phyloP scores from a whole-genome alignment of 2,113 vertebrate genomes.

The Hyla sarda region DNA sequence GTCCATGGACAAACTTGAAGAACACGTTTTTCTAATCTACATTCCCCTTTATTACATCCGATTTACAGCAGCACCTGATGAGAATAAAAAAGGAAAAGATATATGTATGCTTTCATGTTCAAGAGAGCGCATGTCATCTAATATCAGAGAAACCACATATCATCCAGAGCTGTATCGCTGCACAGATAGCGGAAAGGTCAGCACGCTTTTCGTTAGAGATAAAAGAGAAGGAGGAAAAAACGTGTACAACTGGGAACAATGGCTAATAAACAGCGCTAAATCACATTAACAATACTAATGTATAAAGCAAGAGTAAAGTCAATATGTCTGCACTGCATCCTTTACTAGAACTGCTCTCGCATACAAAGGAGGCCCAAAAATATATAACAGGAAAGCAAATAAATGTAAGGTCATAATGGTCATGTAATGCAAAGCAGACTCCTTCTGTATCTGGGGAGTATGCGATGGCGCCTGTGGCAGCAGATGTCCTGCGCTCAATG shows the following conservation, averaged over 20 bases:
- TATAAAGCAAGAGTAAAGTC: not conserved
- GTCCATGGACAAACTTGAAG: too few species aligned
- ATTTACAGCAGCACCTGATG: too few species aligned
- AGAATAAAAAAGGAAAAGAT: too few species aligned
- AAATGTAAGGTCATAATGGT: not conserved
- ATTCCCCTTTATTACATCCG: too few species aligned
- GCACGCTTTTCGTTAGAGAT: not conserved
- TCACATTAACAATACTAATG: not conserved
- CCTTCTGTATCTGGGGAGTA: not conserved
- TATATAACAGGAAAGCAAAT: not conserved
- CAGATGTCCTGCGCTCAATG: not conserved
- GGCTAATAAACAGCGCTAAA: not conserved
- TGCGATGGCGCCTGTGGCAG: not conserved
- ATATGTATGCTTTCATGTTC: not conserved
- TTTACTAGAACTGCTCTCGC: not conserved
- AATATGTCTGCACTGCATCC: not conserved
- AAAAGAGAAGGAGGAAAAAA: not conserved
- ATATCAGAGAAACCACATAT: not conserved
- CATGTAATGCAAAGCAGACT: not conserved
- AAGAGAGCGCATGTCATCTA: not conserved
- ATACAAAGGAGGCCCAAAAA: not conserved
- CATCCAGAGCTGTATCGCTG: not conserved
- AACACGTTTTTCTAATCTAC: too few species aligned
- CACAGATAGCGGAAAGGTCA: not conserved
- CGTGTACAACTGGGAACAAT: not conserved